Evolutionary conservation across 2,888 invertebrate species (phyloP).

Genomic region (Aquatica leii): DNA sequence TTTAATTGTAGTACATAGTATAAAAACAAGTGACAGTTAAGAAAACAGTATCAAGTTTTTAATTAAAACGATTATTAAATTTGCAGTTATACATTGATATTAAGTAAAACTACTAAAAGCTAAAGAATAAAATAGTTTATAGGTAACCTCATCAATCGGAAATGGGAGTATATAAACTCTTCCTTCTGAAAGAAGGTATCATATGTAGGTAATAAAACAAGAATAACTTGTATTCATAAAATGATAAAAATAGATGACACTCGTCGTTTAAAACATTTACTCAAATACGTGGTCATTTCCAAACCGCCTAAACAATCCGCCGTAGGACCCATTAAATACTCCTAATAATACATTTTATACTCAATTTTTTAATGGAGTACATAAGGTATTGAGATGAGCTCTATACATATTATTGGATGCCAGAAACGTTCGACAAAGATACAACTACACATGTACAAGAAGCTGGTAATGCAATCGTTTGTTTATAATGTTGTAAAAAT

Average conservation of each 20-base stretch:
- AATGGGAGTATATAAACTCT: no score
- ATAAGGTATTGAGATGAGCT: conserved; percentile 24
- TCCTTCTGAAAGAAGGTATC: no score
- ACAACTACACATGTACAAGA: conserved; percentile 38
- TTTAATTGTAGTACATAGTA: no score
- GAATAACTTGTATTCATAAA: background rate
- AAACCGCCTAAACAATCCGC: conserved; percentile 48
- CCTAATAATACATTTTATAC: conserved; percentile 57
- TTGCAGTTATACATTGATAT: no score
- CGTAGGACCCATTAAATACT: conserved; percentile 54
- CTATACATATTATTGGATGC: conserved; percentile 19
- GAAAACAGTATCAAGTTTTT: no score
- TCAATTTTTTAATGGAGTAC: conserved; percentile 41
- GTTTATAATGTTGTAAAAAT: conserved; percentile 61
- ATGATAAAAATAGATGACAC: no score
- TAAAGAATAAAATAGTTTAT: no score
- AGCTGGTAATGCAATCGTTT: conserved; percentile 52
- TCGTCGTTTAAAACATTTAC: conserved; percentile 41
- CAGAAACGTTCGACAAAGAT: conserved; percentile 30
- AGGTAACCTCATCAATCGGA: no score
- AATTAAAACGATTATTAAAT: no score
- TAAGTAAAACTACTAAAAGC: no score
- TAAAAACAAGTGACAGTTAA: no score
- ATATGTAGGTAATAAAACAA: no score
- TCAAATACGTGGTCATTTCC: conserved; percentile 44